phyloP scores from a whole-genome alignment of 1,140 invertebrate genomes.

The Leptoteleia sp. region DNA sequence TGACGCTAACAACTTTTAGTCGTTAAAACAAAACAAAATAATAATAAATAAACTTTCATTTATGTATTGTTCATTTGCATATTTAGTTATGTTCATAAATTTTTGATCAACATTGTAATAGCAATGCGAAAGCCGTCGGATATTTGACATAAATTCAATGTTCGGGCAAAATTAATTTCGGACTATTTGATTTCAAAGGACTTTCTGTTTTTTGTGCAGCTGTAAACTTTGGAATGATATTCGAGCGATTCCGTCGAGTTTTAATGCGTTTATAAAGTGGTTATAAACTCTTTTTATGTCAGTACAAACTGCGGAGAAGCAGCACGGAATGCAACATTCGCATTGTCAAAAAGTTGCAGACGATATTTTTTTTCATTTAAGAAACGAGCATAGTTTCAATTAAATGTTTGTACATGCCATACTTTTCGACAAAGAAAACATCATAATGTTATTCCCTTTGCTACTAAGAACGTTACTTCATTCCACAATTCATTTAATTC shows the following conservation, averaged over 20 bases:
- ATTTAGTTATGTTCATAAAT: no score
- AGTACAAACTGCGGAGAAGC: conserved; percentile 13
- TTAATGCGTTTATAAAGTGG: conserved; percentile 51
- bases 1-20: no score
- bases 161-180: conserved; percentile 18
- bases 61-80: no score
- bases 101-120: not conserved
- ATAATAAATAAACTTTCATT: no score
- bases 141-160: no score
- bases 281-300: conserved; percentile 46
- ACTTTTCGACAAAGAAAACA: no score
- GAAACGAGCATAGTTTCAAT: conserved; percentile 4
- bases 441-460: no score
- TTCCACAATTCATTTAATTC: no score
- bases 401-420: not conserved
- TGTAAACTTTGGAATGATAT: conserved; percentile 45
- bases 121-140: no score
- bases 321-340: conserved; percentile 4
- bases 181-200: conserved; percentile 38
- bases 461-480: no score
- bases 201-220: conserved; percentile 21
- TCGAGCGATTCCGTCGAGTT: conserved; percentile 33
- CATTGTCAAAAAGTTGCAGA: conserved; percentile 26
- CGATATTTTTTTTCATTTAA: conserved; percentile 13
- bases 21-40: no score